Percentiles rank a stretch among this genome's conserved stretches.
Evolutionary conservation across 2,797 vertebrate genomes (phyloP).

Genomic region (Peromyscus aztecus): DNA sequence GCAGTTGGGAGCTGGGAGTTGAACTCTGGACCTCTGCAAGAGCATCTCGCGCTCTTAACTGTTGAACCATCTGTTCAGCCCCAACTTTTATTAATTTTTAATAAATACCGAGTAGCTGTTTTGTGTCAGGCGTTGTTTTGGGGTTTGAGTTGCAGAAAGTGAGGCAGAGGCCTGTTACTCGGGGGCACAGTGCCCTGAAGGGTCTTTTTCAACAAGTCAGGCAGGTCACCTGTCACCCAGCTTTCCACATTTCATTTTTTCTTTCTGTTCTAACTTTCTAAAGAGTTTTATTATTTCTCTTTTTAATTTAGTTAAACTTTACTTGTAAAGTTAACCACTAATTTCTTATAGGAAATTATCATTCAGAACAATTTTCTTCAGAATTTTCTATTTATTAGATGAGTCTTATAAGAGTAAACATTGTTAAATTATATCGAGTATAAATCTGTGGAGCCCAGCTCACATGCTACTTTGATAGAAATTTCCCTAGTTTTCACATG

Average conservation of each 20-base stretch:
- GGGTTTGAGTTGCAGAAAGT: background rate
- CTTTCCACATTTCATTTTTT: background rate
- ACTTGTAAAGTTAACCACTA: slow-evolving; percentile 28
- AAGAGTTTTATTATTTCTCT: background rate
- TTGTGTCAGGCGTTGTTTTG: background rate
- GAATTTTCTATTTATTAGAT: slow-evolving; percentile 18
- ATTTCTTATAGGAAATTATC: slow-evolving; percentile 1
- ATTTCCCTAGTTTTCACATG: background rate
- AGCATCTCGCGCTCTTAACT: background rate
- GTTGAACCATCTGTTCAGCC: background rate
- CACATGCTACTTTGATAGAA: background rate
- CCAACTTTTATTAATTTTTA: background rate
- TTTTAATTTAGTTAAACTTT: background rate
- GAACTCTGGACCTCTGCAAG: background rate
- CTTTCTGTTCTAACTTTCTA: background rate
- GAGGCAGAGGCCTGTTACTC: background rate
- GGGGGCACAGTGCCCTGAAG: background rate
- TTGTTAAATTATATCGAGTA: background rate
- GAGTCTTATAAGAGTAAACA: background rate
- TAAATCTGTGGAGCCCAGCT: background rate
- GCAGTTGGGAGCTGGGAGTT: background rate
- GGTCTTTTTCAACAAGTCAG: background rate
- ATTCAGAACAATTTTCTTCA: background rate
- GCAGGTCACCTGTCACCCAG: background rate
- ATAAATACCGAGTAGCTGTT: background rate